A percentile compares a stretch with the other conserved stretches of the same genome.
Evolutionary conservation across 1,140 invertebrate species (phyloP).

Genomic region (Cherax destructor): DNA sequence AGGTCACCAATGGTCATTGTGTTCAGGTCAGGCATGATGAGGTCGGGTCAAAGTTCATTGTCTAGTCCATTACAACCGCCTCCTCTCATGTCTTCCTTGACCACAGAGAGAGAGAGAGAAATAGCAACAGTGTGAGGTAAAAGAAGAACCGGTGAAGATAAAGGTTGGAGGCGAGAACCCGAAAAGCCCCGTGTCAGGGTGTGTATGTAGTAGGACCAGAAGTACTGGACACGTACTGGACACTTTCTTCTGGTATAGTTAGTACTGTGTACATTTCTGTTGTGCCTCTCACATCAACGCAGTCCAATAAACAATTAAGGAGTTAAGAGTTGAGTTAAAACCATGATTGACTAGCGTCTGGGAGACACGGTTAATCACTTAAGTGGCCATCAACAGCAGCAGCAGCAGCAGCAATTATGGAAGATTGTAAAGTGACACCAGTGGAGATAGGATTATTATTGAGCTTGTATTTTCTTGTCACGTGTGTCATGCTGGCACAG

Average conservation of each 20-base stretch:
- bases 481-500: too few relatives aligned
- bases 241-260: too few relatives aligned
- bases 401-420: too few relatives aligned
- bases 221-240: too few relatives aligned
- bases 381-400: too few relatives aligned
- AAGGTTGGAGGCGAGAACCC: background rate
- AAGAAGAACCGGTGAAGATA: background rate
- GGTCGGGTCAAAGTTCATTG: conserved; percentile 18
- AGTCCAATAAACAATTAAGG: background rate
- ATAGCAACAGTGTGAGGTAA: background rate
- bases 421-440: too few relatives aligned
- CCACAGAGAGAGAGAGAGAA: background rate
- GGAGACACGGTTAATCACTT: too few relatives aligned
- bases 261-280: too few relatives aligned
- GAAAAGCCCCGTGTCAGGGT: background rate
- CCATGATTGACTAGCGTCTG: background rate
- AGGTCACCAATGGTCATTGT: conserved; percentile 8
- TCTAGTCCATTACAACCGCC: conserved; percentile 6
- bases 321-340: background rate
- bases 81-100: background rate
- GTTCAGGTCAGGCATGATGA: conserved; percentile 10
- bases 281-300: too few relatives aligned
- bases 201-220: too few relatives aligned
- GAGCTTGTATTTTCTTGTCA: too few relatives aligned
- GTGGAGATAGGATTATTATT: too few relatives aligned